These are phyloP conservation scores for Peromyscus polionotus DNA, from an alignment of 2,113 vertebrate species.

Conservation along the genomic window DNA sequence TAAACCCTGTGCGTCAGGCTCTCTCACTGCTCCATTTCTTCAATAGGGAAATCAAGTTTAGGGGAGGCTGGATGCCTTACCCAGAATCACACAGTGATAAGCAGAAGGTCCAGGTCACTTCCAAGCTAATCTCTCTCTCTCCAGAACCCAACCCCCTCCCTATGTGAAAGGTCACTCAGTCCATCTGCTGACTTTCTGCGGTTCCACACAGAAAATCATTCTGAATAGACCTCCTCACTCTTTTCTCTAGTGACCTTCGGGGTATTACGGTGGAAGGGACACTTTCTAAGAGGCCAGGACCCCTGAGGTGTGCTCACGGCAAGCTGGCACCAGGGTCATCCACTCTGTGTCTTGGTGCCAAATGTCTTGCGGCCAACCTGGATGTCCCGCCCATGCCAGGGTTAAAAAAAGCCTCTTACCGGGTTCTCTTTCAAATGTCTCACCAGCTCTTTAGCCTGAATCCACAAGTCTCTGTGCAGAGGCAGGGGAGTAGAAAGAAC, in stretches of 20 bases:
- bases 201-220: neutral
- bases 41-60: neutral
- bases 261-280: neutral
- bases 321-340: fast-evolving
- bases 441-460: constrained; percentile 85
- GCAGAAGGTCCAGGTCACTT: neutral
- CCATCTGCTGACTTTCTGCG: neutral
- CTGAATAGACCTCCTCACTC: neutral
- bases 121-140: neutral
- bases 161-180: neutral
- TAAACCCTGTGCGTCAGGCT: neutral
- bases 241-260: neutral
- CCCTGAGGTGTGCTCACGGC: neutral
- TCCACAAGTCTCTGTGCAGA: constrained; percentile 82
- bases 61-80: neutral
- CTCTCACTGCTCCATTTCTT: neutral
- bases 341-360: neutral
- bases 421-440: constrained; percentile 82
- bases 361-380: fast-evolving
- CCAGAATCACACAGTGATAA: neutral
- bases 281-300: neutral
- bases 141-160: neutral
- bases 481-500: constrained; percentile 48
- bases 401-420: constrained; percentile 75
- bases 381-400: neutral